Percentiles rank a stretch among this genome's conserved stretches.
These are phyloP conservation scores for Eledone cirrhosa DNA, from an alignment of 2,888 invertebrate species.

Conservation along the genomic window DNA sequence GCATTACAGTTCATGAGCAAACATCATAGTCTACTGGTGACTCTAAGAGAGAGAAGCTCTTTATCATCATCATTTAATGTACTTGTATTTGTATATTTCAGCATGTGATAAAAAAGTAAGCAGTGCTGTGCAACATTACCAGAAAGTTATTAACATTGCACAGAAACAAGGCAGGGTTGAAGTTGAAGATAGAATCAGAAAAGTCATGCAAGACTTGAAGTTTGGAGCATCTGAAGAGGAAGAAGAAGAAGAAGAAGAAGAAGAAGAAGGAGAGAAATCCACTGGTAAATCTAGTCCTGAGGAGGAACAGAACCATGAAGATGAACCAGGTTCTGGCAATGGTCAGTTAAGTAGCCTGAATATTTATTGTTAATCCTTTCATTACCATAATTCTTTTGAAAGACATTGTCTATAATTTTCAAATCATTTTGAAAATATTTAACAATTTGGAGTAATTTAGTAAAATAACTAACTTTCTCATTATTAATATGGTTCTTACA, in stretches of 20 bases:
- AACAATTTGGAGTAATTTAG: too few species aligned
- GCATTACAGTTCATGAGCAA: too few species aligned
- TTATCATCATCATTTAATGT: too few species aligned
- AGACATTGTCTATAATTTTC: too few species aligned
- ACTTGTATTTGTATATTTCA: conserved; percentile 35
- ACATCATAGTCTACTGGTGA: too few species aligned
- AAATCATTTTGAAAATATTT: too few species aligned
- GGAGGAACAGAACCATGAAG: not conserved
- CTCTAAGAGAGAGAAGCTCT: too few species aligned
- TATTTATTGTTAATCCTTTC: too few species aligned
- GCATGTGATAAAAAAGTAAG: conserved; percentile 59
- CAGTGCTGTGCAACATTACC: conserved; percentile 60
- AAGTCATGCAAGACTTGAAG: conserved; percentile 58
- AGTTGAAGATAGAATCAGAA: conserved; percentile 62
- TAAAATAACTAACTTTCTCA: too few species aligned
- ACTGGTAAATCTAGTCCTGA: not conserved
- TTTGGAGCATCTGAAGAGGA: not conserved
- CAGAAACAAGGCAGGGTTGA: conserved; percentile 52
- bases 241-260: not conserved
- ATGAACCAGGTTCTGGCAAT: not conserved
- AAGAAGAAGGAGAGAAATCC: not conserved
- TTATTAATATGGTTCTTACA: too few species aligned
- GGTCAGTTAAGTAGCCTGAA: not conserved
- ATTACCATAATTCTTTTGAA: too few species aligned
- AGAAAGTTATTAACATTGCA: conserved; percentile 60